These are phyloP conservation scores for Toxostoma redivivum DNA, from an alignment of 2,113 vertebrate genomes.

Conservation along the genomic window DNA sequence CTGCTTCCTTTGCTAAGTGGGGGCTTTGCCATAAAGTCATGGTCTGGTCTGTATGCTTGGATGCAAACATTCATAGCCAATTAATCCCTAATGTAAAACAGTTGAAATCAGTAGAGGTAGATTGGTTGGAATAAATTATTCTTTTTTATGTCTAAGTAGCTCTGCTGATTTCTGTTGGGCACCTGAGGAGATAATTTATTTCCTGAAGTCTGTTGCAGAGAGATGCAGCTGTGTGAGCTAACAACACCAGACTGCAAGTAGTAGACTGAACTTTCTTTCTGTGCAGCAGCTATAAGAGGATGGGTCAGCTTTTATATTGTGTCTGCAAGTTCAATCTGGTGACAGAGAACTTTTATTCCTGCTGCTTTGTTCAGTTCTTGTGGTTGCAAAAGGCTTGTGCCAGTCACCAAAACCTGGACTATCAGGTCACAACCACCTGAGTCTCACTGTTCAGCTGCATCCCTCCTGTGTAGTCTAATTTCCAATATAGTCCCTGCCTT, in stretches of 20 bases:
- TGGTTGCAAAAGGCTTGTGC: neutral
- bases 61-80: neutral
- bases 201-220: neutral
- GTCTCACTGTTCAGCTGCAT: neutral
- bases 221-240: neutral
- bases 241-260: neutral
- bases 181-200: neutral
- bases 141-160: neutral
- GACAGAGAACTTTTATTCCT: neutral
- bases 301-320: neutral
- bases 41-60: neutral
- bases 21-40: neutral
- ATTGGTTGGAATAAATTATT: neutral
- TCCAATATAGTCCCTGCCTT: fast-evolving
- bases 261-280: neutral
- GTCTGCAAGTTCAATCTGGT: neutral
- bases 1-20: neutral
- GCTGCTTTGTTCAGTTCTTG: neutral
- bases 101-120: neutral
- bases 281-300: neutral
- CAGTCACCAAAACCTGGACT: neutral
- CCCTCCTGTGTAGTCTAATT: neutral
- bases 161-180: neutral
- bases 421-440: neutral
- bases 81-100: neutral